A percentile compares a stretch with the other conserved stretches of the same genome.
These are phyloP conservation scores for Danio kyathit DNA, from an alignment of 2,797 vertebrate species.

Conservation along the genomic window DNA sequence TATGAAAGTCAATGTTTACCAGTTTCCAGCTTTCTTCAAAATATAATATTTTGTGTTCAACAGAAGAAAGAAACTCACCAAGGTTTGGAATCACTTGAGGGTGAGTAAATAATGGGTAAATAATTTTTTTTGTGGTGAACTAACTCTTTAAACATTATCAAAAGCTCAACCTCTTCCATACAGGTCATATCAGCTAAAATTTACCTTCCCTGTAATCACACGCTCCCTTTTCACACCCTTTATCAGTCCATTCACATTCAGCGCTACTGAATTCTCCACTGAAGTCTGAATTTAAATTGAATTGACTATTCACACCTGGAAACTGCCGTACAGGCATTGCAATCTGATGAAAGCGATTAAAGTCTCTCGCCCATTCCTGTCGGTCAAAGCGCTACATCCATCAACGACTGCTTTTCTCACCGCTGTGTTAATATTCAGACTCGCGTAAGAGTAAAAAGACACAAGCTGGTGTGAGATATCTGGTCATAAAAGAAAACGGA, in stretches of 20 bases:
- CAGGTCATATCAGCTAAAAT: conserved; percentile 25
- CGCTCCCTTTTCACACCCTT: conserved; percentile 20
- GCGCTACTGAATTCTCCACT: neutral
- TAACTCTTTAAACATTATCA: too few species aligned
- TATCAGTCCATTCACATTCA: conserved; percentile 38
- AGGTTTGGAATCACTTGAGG: too few species aligned
- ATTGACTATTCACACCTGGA: conserved; percentile 33
- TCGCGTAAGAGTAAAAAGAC: conserved; percentile 39
- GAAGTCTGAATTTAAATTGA: conserved; percentile 51
- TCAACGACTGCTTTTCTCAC: conserved; percentile 43
- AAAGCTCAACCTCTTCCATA: neutral
- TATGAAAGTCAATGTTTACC: too few species aligned
- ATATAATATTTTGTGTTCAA: too few species aligned
- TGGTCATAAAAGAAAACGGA: conserved; percentile 42
- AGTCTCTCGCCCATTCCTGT: conserved; percentile 27
- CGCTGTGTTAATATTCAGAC: conserved; percentile 52
- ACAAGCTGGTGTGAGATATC: conserved; percentile 48
- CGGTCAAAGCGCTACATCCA: conserved; percentile 8
- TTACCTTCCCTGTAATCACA: conserved; percentile 19
- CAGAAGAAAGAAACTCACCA: too few species aligned
- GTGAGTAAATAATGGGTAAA: too few species aligned
- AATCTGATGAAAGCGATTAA: conserved; percentile 6
- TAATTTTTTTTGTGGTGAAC: too few species aligned
- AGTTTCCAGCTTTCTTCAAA: too few species aligned
- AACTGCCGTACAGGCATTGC: neutral